Evolutionary conservation across 92 coral and sea anemone genomes (phyloP).

Genomic region (Zoanthus solanderi): DNA sequence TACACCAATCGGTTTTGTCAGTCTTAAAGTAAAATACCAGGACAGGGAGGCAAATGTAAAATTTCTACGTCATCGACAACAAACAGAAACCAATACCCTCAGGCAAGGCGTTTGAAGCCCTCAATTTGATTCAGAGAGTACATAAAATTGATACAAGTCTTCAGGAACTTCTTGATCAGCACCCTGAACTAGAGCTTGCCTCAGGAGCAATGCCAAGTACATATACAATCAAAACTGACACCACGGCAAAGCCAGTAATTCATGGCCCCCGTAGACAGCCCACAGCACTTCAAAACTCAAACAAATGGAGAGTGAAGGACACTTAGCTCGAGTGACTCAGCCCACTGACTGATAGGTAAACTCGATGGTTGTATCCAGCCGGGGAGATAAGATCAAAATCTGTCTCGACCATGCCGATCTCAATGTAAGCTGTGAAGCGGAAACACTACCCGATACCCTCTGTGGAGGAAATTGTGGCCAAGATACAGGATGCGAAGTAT

Average conservation of each 20-base stretch:
- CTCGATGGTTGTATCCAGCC: slow-evolving; percentile 54
- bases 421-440: slow-evolving; percentile 16
- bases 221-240: slow-evolving; percentile 50
- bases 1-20: slow-evolving; percentile 50
- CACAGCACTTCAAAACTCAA: slow-evolving; percentile 62
- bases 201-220: slow-evolving; percentile 70
- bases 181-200: slow-evolving; percentile 53
- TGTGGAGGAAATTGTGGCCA: slow-evolving; percentile 59
- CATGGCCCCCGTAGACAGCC: slow-evolving; percentile 69
- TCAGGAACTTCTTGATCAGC: slow-evolving; percentile 60
- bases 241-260: slow-evolving; percentile 55
- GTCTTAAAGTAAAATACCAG: slow-evolving; percentile 51
- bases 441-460: slow-evolving; percentile 68
- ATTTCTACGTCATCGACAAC: slow-evolving; percentile 65
- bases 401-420: slow-evolving; percentile 54
- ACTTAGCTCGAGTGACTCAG: slow-evolving; percentile 59
- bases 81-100: slow-evolving; percentile 60
- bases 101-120: slow-evolving; percentile 66
- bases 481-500: slow-evolving; percentile 48
- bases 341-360: slow-evolving; percentile 68
- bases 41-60: slow-evolving; percentile 9
- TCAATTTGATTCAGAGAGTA: slow-evolving; percentile 61
- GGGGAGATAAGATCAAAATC: slow-evolving; percentile 56
- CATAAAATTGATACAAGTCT: neutral
- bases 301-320: slow-evolving; percentile 61